phyloP scores from a whole-genome alignment of 2,888 invertebrate genomes.

The Stenodera caucasica region DNA sequence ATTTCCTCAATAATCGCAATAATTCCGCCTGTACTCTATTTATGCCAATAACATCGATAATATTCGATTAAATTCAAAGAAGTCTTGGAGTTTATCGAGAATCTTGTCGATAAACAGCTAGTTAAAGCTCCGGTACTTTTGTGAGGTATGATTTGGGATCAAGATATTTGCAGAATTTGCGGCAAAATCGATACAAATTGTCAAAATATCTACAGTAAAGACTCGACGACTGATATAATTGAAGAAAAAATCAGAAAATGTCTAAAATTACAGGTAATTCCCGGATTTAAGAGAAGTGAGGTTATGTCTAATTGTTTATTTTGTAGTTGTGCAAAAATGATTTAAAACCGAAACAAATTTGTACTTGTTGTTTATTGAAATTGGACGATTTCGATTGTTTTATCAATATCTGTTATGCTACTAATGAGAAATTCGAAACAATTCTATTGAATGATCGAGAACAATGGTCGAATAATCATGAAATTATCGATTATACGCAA shows the following conservation, averaged over 20 bases:
- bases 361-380: slow-evolving; percentile 50
- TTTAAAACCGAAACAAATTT: slow-evolving; percentile 53
- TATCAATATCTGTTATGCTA: slow-evolving; percentile 46
- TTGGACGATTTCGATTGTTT: slow-evolving; percentile 51
- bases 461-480: slow-evolving; percentile 17
- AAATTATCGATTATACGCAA: slow-evolving; percentile 16
- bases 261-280: slow-evolving; percentile 48
- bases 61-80: no score
- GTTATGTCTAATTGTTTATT: slow-evolving; percentile 12
- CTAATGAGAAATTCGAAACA: slow-evolving; percentile 51
- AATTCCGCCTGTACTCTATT: no score
- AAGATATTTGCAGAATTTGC: slow-evolving; percentile 50
- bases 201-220: slow-evolving; percentile 48
- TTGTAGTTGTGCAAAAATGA: slow-evolving; percentile 50
- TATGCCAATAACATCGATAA: no score
- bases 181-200: slow-evolving; percentile 46
- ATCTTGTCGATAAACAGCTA: no score
- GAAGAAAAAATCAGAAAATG: slow-evolving; percentile 53
- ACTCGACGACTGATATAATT: slow-evolving; percentile 36
- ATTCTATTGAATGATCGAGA: slow-evolving; percentile 30
- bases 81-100: no score
- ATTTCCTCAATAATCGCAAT: no score
- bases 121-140: no score
- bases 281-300: slow-evolving; percentile 10
- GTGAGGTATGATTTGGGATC: slow-evolving; percentile 46